A percentile compares a stretch with the other conserved stretches of the same genome.
Conservation (phyloP, 53 echinoderm and acorn worm species). For the Paelopatides confundens region DNA sequence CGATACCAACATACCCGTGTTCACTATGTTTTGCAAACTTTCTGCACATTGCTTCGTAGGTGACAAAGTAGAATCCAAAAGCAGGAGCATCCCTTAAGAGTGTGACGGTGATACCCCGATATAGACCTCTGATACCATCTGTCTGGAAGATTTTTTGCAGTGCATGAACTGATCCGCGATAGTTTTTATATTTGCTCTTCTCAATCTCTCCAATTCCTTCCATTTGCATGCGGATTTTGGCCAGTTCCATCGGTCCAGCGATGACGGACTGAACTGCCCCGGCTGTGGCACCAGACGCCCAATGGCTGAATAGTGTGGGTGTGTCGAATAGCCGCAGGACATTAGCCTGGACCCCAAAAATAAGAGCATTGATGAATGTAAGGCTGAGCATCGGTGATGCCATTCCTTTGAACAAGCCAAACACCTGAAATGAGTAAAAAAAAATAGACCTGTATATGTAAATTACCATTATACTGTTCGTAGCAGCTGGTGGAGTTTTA, state of each 20-base stretch:
- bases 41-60: conserved; percentile 81
- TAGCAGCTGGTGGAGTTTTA: too few relatives aligned
- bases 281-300: conserved; percentile 77
- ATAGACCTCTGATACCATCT: conserved; percentile 86
- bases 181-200: conserved; percentile 27
- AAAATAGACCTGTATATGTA: too few relatives aligned
- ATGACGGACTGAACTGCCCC: conserved; percentile 87
- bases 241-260: conserved; percentile 97
- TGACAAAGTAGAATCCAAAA: conserved; percentile 84
- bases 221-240: conserved; percentile 90
- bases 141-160: conserved; percentile 70
- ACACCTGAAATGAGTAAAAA: conserved; percentile 56
- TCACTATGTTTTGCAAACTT: conserved; percentile 56
- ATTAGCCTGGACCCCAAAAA: conserved; percentile 98
- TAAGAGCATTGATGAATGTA: conserved; percentile 88
- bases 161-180: conserved; percentile 84
- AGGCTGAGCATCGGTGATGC: conserved; percentile 93
- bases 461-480: too few relatives aligned
- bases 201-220: conserved; percentile 75
- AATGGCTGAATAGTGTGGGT: conserved; percentile 81
- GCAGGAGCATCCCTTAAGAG: conserved; percentile 85
- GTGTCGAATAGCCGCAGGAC: conserved; percentile 87
- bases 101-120: conserved; percentile 77
- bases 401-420: conserved; percentile 98
- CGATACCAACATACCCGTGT: conserved; percentile 77